Conservation (phyloP, 2,888 invertebrate species). For the Cataglyphis albicans region DNA sequence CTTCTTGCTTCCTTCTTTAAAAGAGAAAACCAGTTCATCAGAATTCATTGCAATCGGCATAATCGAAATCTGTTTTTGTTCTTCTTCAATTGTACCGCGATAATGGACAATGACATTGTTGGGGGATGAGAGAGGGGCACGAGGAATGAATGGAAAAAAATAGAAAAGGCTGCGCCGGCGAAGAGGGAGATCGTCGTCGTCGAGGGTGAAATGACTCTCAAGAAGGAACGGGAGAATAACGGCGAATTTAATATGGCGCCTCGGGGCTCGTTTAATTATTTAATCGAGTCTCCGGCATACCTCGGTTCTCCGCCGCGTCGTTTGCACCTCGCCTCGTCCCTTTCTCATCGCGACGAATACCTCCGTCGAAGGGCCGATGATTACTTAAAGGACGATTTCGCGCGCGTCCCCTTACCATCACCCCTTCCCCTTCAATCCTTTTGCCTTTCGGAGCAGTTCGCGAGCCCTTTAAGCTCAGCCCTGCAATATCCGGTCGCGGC, state of each 20-base stretch:
- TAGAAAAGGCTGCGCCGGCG: conserved; percentile 33
- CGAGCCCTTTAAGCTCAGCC: conserved; percentile 8
- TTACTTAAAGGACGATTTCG: conserved; percentile 77
- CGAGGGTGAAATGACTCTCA: conserved; percentile 63
- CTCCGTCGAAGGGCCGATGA: conserved; percentile 71
- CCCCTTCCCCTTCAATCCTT: not conserved
- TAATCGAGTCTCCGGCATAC: conserved; percentile 76
- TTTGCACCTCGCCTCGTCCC: conserved; percentile 48
- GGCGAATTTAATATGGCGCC: conserved; percentile 77
- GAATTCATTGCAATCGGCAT: conserved; percentile 53
- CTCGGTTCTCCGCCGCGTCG: conserved; percentile 47
- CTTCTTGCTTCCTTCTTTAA: not conserved
- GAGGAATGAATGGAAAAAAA: conserved; percentile 35
- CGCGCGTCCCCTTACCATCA: conserved; percentile 48
- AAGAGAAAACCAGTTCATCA: conserved; percentile 45
- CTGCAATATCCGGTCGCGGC: conserved; percentile 47
- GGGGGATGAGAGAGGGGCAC: conserved; percentile 32
- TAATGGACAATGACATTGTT: conserved; percentile 60
- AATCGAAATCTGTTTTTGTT: conserved; percentile 64
- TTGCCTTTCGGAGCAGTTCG: not conserved
- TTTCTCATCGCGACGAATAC: conserved; percentile 70
- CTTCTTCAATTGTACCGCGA: conserved; percentile 64
- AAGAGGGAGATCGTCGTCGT: conserved; percentile 55
- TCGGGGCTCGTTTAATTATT: conserved; percentile 78
- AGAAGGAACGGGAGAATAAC: conserved; percentile 70